phyloP scores from a whole-genome alignment of 2,888 invertebrate genomes.

The Drosophila lacicola region DNA sequence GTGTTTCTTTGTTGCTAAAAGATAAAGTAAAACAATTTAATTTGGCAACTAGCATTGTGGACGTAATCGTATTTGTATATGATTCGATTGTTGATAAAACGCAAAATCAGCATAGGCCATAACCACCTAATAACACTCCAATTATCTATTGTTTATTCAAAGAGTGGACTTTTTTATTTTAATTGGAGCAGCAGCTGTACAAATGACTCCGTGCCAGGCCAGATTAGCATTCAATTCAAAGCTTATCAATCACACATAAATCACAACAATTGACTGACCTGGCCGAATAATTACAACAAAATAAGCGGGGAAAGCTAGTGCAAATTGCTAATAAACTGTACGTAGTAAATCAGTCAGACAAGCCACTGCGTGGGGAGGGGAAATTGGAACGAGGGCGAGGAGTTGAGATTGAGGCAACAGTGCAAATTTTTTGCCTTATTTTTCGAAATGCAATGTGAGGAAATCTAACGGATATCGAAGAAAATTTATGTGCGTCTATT shows the following conservation, averaged over 20 bases:
- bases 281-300: slow-evolving; percentile 10
- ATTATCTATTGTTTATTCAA: slow-evolving; percentile 51
- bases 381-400: neutral
- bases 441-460: slow-evolving; percentile 67
- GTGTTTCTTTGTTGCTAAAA: no score
- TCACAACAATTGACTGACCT: slow-evolving; percentile 51
- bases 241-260: slow-evolving; percentile 73
- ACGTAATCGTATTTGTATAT: neutral
- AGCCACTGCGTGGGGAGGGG: slow-evolving; percentile 3
- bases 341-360: slow-evolving; percentile 63
- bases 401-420: slow-evolving; percentile 42
- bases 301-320: slow-evolving; percentile 22
- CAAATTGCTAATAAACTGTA: slow-evolving; percentile 64
- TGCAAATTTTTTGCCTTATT: slow-evolving; percentile 50
- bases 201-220: slow-evolving; percentile 52
- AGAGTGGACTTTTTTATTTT: slow-evolving; percentile 39
- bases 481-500: slow-evolving; percentile 77
- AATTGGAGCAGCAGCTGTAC: slow-evolving; percentile 35
- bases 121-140: slow-evolving; percentile 49
- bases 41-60: neutral
- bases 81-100: slow-evolving; percentile 15
- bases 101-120: slow-evolving; percentile 9
- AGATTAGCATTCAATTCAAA: slow-evolving; percentile 75
- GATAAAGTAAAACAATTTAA: neutral
- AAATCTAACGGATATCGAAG: slow-evolving; percentile 64